Evolutionary conservation across 2,113 vertebrate species (phyloP).

Genomic region (Ammodytes marinus): DNA sequence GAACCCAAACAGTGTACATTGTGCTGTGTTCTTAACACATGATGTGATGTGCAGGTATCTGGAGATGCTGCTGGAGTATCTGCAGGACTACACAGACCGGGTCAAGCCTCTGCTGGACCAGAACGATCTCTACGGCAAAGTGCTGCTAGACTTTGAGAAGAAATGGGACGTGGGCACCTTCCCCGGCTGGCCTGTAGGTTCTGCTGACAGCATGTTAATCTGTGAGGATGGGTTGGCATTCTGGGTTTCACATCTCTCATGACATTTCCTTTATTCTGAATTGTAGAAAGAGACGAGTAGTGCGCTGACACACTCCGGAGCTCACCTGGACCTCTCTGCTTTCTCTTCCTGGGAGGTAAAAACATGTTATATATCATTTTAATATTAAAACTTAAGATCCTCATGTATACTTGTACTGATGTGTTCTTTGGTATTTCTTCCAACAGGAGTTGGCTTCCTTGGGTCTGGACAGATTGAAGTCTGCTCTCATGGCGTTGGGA

Average conservation of each 20-base stretch:
- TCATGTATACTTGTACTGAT: background rate
- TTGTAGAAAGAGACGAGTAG: conserved; percentile 97
- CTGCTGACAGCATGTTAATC: background rate
- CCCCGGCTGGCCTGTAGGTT: conserved; percentile 96
- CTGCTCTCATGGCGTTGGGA: conserved; percentile 95
- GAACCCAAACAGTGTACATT: no score
- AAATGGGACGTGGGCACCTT: conserved; percentile 97
- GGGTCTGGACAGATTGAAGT: conserved; percentile 97
- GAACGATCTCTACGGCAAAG: conserved; percentile 97
- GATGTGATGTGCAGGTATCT: conserved; percentile 87
- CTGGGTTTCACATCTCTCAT: background rate
- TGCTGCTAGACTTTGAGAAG: conserved; percentile 95
- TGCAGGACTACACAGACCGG: conserved; percentile 96
- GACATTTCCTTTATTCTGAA: background rate
- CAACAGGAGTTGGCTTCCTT: conserved; percentile 95
- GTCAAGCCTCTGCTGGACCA: conserved; percentile 97
- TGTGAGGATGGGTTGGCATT: background rate
- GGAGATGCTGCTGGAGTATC: conserved; percentile 97
- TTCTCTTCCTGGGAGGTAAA: conserved; percentile 99
- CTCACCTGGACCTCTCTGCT: conserved; percentile 97
- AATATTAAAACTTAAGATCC: background rate
- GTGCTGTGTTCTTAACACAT: background rate
- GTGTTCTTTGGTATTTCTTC: background rate
- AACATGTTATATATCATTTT: background rate
- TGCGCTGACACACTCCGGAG: conserved; percentile 95